phyloP scores from a whole-genome alignment of 2,888 invertebrate species.

The Cetonia aurata region DNA sequence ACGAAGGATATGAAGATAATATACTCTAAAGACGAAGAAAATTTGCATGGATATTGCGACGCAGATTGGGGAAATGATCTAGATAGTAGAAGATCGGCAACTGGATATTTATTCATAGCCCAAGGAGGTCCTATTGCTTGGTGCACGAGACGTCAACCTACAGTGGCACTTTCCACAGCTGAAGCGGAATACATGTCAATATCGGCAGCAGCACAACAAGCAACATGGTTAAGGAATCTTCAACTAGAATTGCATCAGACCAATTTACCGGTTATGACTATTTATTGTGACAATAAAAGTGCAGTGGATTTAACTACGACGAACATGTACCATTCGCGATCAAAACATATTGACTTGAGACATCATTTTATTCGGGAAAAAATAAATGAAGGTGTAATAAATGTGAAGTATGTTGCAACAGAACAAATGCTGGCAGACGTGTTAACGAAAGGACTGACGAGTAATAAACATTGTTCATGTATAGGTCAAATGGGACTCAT shows the following conservation, averaged over 20 bases:
- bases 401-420: neutral
- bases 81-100: too few relatives aligned
- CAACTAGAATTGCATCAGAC: too few relatives aligned
- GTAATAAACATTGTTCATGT: too few relatives aligned
- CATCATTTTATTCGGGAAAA: neutral
- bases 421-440: neutral
- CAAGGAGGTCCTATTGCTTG: too few relatives aligned
- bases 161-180: neutral
- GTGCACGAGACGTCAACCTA: too few relatives aligned
- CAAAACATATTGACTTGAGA: neutral
- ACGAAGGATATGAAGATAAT: neutral
- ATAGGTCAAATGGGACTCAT: too few relatives aligned
- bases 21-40: neutral
- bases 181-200: neutral
- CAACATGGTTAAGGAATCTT: too few relatives aligned
- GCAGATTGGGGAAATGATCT: too few relatives aligned
- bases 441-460: neutral
- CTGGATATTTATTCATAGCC: too few relatives aligned
- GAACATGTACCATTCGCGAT: neutral
- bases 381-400: neutral
- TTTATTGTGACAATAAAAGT: conserved; percentile 7
- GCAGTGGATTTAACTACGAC: neutral
- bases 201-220: too few relatives aligned
- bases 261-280: neutral
- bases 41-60: too few relatives aligned